Base-by-base conservation (phyloP, 2,797 vertebrate species). In the Danio jaintianensis region DNA sequence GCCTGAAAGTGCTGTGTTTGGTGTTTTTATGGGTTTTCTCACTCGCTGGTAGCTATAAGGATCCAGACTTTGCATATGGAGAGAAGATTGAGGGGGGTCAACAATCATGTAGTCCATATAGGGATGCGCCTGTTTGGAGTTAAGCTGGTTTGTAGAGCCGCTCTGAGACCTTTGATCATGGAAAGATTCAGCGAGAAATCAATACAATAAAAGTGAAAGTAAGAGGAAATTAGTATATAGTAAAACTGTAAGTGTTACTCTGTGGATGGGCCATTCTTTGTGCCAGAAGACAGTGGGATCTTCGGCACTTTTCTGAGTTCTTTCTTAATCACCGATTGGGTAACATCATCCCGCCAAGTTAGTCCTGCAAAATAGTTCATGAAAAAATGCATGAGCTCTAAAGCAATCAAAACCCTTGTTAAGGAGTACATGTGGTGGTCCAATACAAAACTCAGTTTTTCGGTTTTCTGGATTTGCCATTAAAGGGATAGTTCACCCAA, bases 271-370 rank as follows among this genome's bases (percentile, higher is more conserved):
- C 20, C 50, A 2, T 86, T 82, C 7, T 94, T 92, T 75, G 88
- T 84, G 0, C 76, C 82, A 52, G 89, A 82, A 0, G 93, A 81
- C 0, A 86, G 76, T n/a, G 61, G 91, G 52, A 93, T 87, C n/a
- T 93, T 92, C 0, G 95, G 96, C 22, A 98, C 91, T 1, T 88
- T 93, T n/a, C 95, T 95, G 91, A 99, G 92, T 93, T 98, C 97
- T 86, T 91, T 95, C 0, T 92, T 89, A 83, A 99, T 95, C 84
- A 97, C 89, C 0, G 93, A 93, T 88, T 98, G 98, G 1, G 97
- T 98, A 84, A 96, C 82, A 83, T 96, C 95, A 15, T 99, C 97
- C 45, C 92, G 95, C 98, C 98, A 98, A 0, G 95, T 97, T 80
- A 98, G 89, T 83, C 97, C 97, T 99, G 90, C 22, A 67, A 66